Evolutionary conservation across 2,888 invertebrate species (phyloP).

Genomic region (Dasysyrphus tricinctus): DNA sequence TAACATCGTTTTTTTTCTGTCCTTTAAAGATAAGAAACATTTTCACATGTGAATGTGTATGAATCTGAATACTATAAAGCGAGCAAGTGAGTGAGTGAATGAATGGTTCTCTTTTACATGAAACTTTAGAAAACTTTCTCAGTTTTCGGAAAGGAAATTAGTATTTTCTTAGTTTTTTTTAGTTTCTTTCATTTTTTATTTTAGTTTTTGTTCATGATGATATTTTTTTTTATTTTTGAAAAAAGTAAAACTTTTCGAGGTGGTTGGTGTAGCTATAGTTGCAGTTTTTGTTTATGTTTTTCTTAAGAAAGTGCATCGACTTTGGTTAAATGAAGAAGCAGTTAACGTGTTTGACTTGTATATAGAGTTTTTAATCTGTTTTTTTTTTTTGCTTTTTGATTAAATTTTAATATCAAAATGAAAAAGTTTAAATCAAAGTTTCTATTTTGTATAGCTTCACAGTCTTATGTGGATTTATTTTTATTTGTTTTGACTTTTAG

Average conservation of each 20-base stretch:
- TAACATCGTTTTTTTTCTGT: conserved; percentile 33
- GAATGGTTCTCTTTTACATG: conserved; percentile 41
- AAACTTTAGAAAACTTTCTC: conserved; percentile 58
- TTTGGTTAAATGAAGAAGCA: conserved; percentile 35
- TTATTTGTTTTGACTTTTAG: background rate
- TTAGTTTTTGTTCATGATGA: background rate
- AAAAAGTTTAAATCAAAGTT: background rate
- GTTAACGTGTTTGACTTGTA: conserved; percentile 36
- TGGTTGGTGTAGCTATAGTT: background rate
- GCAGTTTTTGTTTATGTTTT: conserved; percentile 26
- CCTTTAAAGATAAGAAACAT: conserved; percentile 42
- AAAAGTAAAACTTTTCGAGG: conserved; percentile 10
- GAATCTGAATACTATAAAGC: background rate
- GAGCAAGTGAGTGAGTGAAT: conserved; percentile 28
- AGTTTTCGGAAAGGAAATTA: conserved; percentile 55
- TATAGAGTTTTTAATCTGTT: conserved; percentile 18
- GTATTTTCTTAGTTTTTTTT: conserved; percentile 43
- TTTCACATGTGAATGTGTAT: conserved; percentile 18
- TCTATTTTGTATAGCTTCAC: background rate
- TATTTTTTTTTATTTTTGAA: conserved; percentile 10
- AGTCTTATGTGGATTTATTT: background rate
- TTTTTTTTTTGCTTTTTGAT: conserved; percentile 10
- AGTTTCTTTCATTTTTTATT: background rate
- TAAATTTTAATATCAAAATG: conserved; percentile 27
- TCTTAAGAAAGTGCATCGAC: conserved; percentile 16